Base-by-base conservation (phyloP, 1,140 invertebrate species). In the Musca vetustissima region DNA sequence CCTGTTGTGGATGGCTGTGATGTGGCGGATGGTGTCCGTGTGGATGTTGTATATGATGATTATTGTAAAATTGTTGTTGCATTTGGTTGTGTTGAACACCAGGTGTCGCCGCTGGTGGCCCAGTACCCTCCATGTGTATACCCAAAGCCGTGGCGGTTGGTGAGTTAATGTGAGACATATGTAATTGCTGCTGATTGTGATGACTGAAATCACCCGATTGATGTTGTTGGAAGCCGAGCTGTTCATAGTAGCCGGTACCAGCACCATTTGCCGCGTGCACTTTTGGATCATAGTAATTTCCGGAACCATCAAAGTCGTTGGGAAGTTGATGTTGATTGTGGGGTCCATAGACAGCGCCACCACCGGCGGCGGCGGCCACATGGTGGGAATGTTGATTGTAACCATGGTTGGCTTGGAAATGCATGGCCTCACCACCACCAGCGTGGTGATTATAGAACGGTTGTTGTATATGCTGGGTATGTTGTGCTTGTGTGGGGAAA, bases 41-140 rank as follows among this genome's bases (percentile, higher is more conserved):
- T 8, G 28, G 68, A 48, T 76, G 74, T n/a, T 64, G 64, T 21
- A 72, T 70, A 47, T 70, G 66, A 47, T 53, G 32, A 64, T 64
- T 59, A 67, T 73, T 75, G 14, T 71, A 66, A n/a, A 50, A 52
- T 6, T 43, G 69, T 7, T 25, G 15, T 48, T 47, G 69, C 0
- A 64, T 28, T 28, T 69, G 68, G 8, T 65, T 61, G 15, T 53
- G 49, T 65, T 50, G 61, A 15, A 36, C 32, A 24, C 74, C 70
- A n/a, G 72, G 71, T 7, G 75, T 70, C n/a, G 78, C 72, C 21
- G 75, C 74, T 55, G 50, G 66, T 17, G 74, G 49, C 47, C 68
- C 68, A 66, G 72, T 76, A 78, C 50, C 78, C 73, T 78, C 76
- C 55, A 83, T 80, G 73, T 80, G 78, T 52, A 80, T 53, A 1